Percentiles rank a stretch among this genome's conserved stretches.
These are phyloP conservation scores for Selene dorsalis DNA, from an alignment of 2,797 vertebrate genomes.

Conservation along the genomic window DNA sequence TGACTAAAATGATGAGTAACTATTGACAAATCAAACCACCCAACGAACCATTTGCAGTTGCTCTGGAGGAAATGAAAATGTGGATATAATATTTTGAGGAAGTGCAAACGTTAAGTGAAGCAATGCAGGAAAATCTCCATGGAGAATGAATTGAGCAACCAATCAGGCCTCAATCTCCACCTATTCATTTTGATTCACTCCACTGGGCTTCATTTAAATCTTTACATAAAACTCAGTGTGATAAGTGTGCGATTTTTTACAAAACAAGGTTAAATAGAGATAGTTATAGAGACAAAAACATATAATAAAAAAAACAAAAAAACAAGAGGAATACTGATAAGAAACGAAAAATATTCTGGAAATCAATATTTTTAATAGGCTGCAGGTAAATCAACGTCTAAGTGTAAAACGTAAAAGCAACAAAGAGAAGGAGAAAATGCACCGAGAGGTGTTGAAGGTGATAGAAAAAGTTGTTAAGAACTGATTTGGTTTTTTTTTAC, in stretches of 20 bases:
- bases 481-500: constrained; percentile 61
- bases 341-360: neutral
- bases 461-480: neutral
- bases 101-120: neutral
- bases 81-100: neutral
- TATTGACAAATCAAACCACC: neutral
- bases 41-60: too few relatives aligned
- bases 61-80: neutral
- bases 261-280: neutral
- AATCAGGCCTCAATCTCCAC: neutral
- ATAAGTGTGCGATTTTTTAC: too few relatives aligned
- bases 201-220: neutral
- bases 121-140: constrained; percentile 6
- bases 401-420: neutral
- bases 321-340: neutral
- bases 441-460: neutral
- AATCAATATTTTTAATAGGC: neutral
- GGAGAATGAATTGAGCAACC: constrained; percentile 6
- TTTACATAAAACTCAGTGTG: neutral
- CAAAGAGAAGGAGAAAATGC: neutral
- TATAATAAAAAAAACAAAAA: neutral
- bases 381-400: accelerated
- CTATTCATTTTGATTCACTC: neutral
- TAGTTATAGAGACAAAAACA: neutral
- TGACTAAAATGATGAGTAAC: neutral